These are phyloP conservation scores for Argyresthia goedartella DNA, from an alignment of 2,888 invertebrate species.

Conservation along the genomic window DNA sequence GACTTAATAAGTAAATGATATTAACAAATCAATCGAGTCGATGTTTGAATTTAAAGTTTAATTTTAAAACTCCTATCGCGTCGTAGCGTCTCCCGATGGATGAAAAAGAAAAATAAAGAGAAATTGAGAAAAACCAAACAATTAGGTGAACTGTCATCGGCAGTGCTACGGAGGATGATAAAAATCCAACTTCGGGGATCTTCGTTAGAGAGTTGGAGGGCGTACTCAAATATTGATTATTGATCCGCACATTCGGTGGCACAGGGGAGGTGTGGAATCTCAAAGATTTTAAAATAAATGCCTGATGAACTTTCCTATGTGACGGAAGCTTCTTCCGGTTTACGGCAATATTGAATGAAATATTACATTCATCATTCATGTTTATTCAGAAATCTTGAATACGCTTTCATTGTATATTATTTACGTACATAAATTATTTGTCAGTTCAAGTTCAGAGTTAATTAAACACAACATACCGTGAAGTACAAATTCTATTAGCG, in stretches of 20 bases:
- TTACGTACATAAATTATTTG: too few relatives aligned
- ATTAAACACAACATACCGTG: too few relatives aligned
- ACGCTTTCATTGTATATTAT: too few relatives aligned
- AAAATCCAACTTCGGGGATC: slow-evolving; percentile 23
- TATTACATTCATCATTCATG: too few relatives aligned
- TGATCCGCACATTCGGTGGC: not conserved
- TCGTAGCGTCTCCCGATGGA: not conserved
- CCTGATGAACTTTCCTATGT: too few relatives aligned
- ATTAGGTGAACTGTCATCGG: slow-evolving; percentile 58
- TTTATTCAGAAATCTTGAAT: too few relatives aligned
- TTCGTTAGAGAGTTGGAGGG: slow-evolving; percentile 16
- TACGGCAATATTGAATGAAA: too few relatives aligned
- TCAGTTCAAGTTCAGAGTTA: too few relatives aligned
- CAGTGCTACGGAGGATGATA: slow-evolving; percentile 35
- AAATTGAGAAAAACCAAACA: slow-evolving; percentile 52
- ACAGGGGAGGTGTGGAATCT: not conserved
- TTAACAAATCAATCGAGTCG: too few relatives aligned
- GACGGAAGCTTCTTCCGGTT: too few relatives aligned
- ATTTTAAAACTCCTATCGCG: not conserved
- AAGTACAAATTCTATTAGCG: too few relatives aligned
- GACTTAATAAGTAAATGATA: too few relatives aligned
- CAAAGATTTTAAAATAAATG: slow-evolving; percentile 16
- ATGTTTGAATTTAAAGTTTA: not conserved
- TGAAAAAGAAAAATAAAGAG: slow-evolving; percentile 7
- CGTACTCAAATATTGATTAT: slow-evolving; percentile 3